Evolutionary conservation across 2,113 vertebrate genomes (phyloP), one percentile per base, ranked within the genome.

Genomic region (Mirounga angustirostris): DNA sequence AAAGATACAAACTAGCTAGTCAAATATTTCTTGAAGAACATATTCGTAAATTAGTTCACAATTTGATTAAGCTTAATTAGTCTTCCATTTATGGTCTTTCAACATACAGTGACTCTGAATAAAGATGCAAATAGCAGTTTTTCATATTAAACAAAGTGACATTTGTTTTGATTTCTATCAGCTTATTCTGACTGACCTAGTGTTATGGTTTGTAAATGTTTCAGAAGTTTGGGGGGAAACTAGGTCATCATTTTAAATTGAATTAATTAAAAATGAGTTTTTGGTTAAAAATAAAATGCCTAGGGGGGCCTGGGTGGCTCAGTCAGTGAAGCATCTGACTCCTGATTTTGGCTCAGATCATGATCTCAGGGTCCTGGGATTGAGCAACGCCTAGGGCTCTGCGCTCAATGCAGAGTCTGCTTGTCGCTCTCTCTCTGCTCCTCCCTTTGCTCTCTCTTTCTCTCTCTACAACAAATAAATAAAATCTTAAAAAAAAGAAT

Each of bases 91-190:
- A 96, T 82, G 46, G 0, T 22, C n/a, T 74, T 91, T 78, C 7
- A 61, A 46, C 6, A 36, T 52, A 9, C 1, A 82, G 36, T 46
- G 78, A 81, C 19, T n/a, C 69, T 80, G 14, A 15, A 56, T 21
- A 18, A 78, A 52, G 33, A 79, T 26, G 9, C 4, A 65, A 78
- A 40, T 81, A 54, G 50, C 1, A 61, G 9, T 19, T 43, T 78
- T 94, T 69, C 24, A 43, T 88, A 16, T 12, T 56, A 59, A 94
- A 33, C 11, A 71, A 28, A 92, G 0, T 59, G 14, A 91, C 16
- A 88, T 87, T 94, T 58, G 92, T 94, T 95, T 90, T 87, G 21
- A 65, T 81, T 26, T 50, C 59, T 4, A 90, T 80, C 13, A 73
- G 9, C 7, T 67, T 73, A 88, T 88, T 67, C 63, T 67, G 14